Percentiles rank a stretch among this genome's conserved stretches.
These are phyloP conservation scores for Polypterus senegalus DNA, from an alignment of 2,113 vertebrate species.

Conservation along the genomic window DNA sequence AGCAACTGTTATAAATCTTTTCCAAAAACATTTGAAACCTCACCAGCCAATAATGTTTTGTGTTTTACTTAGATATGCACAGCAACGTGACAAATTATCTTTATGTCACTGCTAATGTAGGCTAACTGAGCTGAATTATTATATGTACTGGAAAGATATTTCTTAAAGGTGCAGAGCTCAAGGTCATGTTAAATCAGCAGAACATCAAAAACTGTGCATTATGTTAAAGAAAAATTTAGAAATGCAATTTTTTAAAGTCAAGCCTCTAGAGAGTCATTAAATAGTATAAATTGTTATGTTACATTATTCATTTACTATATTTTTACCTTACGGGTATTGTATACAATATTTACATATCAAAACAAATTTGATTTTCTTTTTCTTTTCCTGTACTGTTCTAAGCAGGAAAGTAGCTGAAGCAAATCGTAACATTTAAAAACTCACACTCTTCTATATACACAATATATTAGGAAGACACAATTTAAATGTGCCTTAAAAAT, in stretches of 20 bases:
- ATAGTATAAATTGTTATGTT: conserved; percentile 25
- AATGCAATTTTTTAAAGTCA: conserved; percentile 28
- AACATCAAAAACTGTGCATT: conserved; percentile 27
- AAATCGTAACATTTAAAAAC: too few species aligned
- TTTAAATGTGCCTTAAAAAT: too few species aligned
- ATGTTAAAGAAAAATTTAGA: conserved; percentile 16
- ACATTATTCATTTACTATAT: conserved; percentile 26
- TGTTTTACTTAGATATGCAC: conserved; percentile 21
- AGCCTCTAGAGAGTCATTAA: conserved; percentile 32
- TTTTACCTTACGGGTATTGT: conserved; percentile 15
- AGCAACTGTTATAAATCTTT: conserved; percentile 31
- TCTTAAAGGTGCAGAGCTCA: conserved; percentile 23
- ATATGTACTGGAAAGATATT: conserved; percentile 23
- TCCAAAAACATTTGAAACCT: conserved; percentile 18
- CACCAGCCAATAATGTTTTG: conserved; percentile 21
- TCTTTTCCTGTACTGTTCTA: too few species aligned
- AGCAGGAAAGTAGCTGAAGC: too few species aligned
- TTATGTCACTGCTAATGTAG: conserved; percentile 20
- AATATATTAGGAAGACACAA: too few species aligned
- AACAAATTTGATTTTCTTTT: too few species aligned
- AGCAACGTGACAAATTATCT: conserved; percentile 26
- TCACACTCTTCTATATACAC: too few species aligned
- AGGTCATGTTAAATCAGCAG: conserved; percentile 27
- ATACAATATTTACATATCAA: too few species aligned
- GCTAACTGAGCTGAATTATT: conserved; percentile 30